Percentiles rank a stretch among this genome's conserved stretches.
phyloP scores from a whole-genome alignment of 2,113 vertebrate species.

The Plectropomus leopardus region DNA sequence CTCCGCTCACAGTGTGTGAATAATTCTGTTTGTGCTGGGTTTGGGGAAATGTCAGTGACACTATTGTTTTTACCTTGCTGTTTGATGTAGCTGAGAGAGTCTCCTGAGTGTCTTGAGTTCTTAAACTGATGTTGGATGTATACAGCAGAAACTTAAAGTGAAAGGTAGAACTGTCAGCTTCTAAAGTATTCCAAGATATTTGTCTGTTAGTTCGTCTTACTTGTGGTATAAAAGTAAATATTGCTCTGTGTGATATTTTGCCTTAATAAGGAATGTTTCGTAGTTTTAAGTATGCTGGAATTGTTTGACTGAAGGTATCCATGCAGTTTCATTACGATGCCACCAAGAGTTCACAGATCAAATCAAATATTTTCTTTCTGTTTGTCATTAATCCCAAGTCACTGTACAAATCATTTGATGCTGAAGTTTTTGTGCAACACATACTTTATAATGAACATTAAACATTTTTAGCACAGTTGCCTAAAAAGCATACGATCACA shows the following conservation, averaged over 20 bases:
- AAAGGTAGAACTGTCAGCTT: conserved; percentile 67
- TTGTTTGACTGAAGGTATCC: conserved; percentile 47
- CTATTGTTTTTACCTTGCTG: conserved; percentile 80
- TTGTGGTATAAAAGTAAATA: conserved; percentile 57
- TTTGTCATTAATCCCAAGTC: not conserved
- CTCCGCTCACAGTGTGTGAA: conserved; percentile 80
- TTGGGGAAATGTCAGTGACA: conserved; percentile 83
- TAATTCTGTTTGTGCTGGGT: conserved; percentile 87
- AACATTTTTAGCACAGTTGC: conserved; percentile 12
- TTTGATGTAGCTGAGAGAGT: conserved; percentile 85
- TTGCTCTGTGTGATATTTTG: conserved; percentile 58
- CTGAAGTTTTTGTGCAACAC: conserved; percentile 22
- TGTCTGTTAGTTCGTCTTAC: conserved; percentile 66
- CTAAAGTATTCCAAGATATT: conserved; percentile 67
- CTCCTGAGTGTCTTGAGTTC: conserved; percentile 76
- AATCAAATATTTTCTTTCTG: conserved; percentile 42
- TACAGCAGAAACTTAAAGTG: conserved; percentile 73
- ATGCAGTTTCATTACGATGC: conserved; percentile 31
- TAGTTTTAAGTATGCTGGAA: conserved; percentile 43
- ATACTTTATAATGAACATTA: conserved; percentile 28
- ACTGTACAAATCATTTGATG: conserved; percentile 21
- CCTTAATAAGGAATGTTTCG: conserved; percentile 64
- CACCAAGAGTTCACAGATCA: conserved; percentile 24
- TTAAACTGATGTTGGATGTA: conserved; percentile 75
- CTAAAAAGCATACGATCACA: conserved; percentile 8